Percentiles rank a stretch among this genome's conserved stretches.
These are phyloP conservation scores for Herpailurus yagouaroundi DNA, from an alignment of 2,113 vertebrate species.

Conservation along the genomic window DNA sequence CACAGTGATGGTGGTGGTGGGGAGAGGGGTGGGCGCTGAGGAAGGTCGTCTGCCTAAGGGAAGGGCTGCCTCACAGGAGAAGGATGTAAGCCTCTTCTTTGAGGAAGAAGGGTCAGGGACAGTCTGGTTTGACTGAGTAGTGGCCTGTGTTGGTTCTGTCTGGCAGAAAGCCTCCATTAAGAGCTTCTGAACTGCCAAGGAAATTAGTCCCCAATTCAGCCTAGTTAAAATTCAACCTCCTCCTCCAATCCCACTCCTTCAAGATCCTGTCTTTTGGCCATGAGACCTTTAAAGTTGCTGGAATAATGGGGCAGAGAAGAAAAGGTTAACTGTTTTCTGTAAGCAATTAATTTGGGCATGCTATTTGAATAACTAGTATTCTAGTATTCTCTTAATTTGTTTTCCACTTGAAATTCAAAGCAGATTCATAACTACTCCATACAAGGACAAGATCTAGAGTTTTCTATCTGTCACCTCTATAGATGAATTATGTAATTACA, in stretches of 20 bases:
- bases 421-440: not conserved
- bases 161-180: constrained; percentile 14
- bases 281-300: not conserved
- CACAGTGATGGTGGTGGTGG: accelerated
- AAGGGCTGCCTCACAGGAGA: not conserved
- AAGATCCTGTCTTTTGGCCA: not conserved
- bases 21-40: accelerated
- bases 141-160: not conserved
- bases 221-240: constrained; percentile 53
- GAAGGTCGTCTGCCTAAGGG: not conserved
- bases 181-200: constrained; percentile 43
- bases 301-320: not conserved
- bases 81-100: not conserved
- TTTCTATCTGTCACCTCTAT: not conserved
- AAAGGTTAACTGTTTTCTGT: not conserved
- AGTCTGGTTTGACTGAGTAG: not conserved
- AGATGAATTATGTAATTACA: not conserved
- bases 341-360: not conserved
- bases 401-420: constrained; percentile 48
- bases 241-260: not conserved
- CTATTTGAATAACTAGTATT: not conserved
- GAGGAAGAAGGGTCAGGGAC: not conserved
- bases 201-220: constrained; percentile 15
- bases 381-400: not conserved
- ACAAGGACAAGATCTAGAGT: not conserved